Evolutionary conservation across 2,888 invertebrate species (phyloP).

Genomic region (Arenicola marina): DNA sequence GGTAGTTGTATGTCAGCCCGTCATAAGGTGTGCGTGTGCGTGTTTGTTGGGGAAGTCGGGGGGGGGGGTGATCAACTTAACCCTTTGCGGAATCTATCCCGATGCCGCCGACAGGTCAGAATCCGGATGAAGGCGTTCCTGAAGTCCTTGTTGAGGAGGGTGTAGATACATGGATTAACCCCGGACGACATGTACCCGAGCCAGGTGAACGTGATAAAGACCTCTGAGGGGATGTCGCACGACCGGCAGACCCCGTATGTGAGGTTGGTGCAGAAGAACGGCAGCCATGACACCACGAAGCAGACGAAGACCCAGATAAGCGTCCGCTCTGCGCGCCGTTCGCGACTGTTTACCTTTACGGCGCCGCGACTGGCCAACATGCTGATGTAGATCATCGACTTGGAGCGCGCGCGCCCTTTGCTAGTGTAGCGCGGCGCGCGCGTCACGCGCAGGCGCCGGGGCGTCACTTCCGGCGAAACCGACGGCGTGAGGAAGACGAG

Average conservation of each 20-base stretch:
- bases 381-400: conserved; percentile 20
- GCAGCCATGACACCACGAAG: conserved; percentile 35
- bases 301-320: conserved; percentile 37
- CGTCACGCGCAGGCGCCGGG: neutral
- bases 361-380: conserved; percentile 25
- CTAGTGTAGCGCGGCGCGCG: neutral
- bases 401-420: conserved; percentile 5
- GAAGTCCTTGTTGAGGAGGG: conserved; percentile 35
- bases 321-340: conserved; percentile 34
- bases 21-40: too few relatives aligned
- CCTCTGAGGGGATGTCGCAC: conserved; percentile 29
- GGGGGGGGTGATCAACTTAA: too few relatives aligned
- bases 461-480: neutral
- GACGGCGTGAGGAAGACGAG: neutral
- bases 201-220: conserved; percentile 32
- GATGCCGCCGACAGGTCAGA: conserved; percentile 15
- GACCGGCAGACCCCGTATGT: conserved; percentile 30
- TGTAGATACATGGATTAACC: conserved; percentile 37
- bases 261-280: conserved; percentile 35
- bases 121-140: conserved; percentile 31
- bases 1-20: too few relatives aligned
- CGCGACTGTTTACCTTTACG: conserved; percentile 28
- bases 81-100: too few relatives aligned
- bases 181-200: conserved; percentile 38
- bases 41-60: too few relatives aligned